phyloP scores from a whole-genome alignment of 2,797 vertebrate genomes.

The Ctenochaetus hawaiiensis region DNA sequence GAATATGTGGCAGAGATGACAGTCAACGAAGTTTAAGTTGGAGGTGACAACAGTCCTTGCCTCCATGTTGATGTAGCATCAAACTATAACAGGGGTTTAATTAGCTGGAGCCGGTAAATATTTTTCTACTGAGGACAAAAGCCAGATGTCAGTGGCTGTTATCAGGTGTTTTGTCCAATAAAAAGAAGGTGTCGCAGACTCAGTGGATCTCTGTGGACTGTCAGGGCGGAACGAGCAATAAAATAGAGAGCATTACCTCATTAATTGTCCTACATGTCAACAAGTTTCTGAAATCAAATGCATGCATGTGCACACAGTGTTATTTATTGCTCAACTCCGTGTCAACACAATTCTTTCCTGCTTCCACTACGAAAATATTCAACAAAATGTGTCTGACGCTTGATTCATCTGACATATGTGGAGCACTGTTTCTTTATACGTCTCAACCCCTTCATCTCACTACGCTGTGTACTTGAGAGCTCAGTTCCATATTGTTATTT shows the following conservation, averaged over 20 bases:
- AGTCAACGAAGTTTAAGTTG: no score
- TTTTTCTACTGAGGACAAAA: no score
- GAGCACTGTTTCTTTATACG: constrained; percentile 68
- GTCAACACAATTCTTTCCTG: constrained; percentile 57
- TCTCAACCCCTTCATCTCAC: constrained; percentile 72
- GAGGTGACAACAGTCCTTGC: no score
- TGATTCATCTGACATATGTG: constrained; percentile 72
- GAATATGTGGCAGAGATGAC: no score
- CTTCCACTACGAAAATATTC: constrained; percentile 47
- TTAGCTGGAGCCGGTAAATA: no score
- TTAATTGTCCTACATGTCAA: constrained; percentile 51
- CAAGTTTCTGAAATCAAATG: constrained; percentile 37
- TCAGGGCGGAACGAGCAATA: neutral
- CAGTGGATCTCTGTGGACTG: constrained; percentile 24
- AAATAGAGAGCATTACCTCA: constrained; percentile 25
- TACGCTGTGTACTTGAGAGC: constrained; percentile 44
- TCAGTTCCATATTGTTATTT: constrained; percentile 78
- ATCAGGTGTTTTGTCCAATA: no score
- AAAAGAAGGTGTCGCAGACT: constrained; percentile 3
- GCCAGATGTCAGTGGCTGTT: no score
- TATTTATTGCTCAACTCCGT: constrained; percentile 31
- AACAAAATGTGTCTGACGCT: constrained; percentile 55
- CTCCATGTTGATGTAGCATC: no score
- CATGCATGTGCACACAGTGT: constrained; percentile 10
- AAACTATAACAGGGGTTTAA: no score